phyloP scores from a whole-genome alignment of 2,888 invertebrate genomes.

The Pachliopta kotzebuea region DNA sequence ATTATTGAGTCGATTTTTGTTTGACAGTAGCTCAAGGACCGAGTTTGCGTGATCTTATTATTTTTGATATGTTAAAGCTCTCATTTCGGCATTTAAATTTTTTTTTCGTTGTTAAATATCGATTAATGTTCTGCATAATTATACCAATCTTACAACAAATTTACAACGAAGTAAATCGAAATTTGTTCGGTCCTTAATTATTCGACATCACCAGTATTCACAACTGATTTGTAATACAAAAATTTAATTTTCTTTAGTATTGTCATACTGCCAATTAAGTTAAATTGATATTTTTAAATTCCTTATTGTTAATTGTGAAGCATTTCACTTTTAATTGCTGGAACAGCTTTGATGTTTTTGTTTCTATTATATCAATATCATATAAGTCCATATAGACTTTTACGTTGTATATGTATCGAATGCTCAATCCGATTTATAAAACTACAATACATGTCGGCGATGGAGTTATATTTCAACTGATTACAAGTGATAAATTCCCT shows the following conservation, averaged over 20 bases:
- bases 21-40: constrained; percentile 10
- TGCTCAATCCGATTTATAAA: constrained; percentile 1
- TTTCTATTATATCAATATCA: no score
- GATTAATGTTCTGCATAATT: no score
- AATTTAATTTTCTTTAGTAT: not conserved
- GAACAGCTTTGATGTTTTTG: no score
- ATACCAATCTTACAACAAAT: no score
- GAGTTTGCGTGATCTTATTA: constrained; percentile 3
- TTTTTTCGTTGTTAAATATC: not conserved
- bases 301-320: constrained; percentile 1
- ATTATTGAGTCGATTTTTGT: constrained; percentile 14
- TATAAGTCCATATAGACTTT: no score
- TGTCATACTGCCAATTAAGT: constrained; percentile 11
- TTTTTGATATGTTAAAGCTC: constrained; percentile 10
- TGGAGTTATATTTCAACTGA: constrained; percentile 6
- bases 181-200: not conserved
- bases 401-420: constrained; percentile 3
- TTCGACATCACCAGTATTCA: not conserved
- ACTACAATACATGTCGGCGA: not conserved
- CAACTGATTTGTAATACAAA: not conserved
- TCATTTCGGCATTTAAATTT: constrained; percentile 13
- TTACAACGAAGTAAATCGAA: not conserved
- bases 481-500: not conserved
- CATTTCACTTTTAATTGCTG: constrained; percentile 2
- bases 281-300: constrained; percentile 1